Percentiles rank a stretch among this genome's conserved stretches.
These are phyloP conservation scores for Triops cancriformis DNA, from an alignment of 1,140 invertebrate genomes.

Conservation along the genomic window DNA sequence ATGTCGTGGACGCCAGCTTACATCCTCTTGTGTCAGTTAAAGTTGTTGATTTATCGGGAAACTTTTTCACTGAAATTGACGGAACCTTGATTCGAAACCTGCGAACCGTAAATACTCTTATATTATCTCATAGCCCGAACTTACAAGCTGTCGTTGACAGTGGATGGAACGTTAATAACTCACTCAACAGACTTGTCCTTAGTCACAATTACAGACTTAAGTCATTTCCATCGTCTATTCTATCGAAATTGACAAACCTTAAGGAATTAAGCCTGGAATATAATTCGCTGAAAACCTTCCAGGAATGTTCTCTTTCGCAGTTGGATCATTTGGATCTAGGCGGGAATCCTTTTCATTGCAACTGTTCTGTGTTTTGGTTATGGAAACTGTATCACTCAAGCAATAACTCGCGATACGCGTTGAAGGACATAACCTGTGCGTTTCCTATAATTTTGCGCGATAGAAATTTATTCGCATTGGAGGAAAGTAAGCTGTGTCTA, in stretches of 20 bases:
- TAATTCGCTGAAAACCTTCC: constrained; percentile 65
- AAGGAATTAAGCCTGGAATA: constrained; percentile 65
- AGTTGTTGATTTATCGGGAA: constrained; percentile 46
- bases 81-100: constrained; percentile 58
- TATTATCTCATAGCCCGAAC: constrained; percentile 26
- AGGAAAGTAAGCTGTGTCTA: constrained; percentile 25
- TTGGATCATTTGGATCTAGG: constrained; percentile 46
- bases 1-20: constrained; percentile 39
- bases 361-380: constrained; percentile 76
- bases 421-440: constrained; percentile 21
- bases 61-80: constrained; percentile 59
- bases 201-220: constrained; percentile 20
- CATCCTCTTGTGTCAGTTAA: constrained; percentile 14
- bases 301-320: constrained; percentile 37
- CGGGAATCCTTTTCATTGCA: constrained; percentile 75
- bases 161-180: constrained; percentile 24
- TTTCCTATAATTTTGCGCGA: constrained; percentile 12
- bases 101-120: constrained; percentile 33
- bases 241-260: constrained; percentile 45
- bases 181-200: constrained; percentile 30
- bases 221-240: constrained; percentile 14
- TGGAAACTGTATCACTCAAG: constrained; percentile 51
- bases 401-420: neutral
- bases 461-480: constrained; percentile 21
- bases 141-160: constrained; percentile 25